A percentile compares a stretch with the other conserved stretches of the same genome.
These are phyloP conservation scores for Chromobotia macracanthus DNA, from an alignment of 2,797 vertebrate genomes.

Conservation along the genomic window DNA sequence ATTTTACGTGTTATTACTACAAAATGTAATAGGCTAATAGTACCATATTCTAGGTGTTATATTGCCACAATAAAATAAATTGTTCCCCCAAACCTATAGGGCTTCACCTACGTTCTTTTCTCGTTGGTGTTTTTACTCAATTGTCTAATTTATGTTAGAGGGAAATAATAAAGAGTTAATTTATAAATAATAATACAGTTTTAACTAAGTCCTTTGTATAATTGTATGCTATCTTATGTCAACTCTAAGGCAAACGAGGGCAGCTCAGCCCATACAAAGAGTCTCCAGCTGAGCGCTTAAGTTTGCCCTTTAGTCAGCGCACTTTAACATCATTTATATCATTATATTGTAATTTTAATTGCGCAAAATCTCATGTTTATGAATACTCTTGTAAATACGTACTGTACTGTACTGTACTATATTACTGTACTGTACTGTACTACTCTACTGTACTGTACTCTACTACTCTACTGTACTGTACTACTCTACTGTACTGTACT, in stretches of 20 bases:
- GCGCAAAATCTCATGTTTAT: slow-evolving; percentile 23
- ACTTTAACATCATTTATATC: slow-evolving; percentile 63
- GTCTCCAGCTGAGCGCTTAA: slow-evolving; percentile 67
- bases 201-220: slow-evolving; percentile 43
- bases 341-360: slow-evolving; percentile 66
- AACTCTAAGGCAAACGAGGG: slow-evolving; percentile 59
- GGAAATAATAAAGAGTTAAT: slow-evolving; percentile 8
- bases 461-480: neutral
- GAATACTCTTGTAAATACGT: too few relatives aligned
- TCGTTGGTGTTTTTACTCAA: neutral
- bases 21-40: neutral
- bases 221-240: slow-evolving; percentile 62
- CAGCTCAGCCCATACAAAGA: slow-evolving; percentile 61
- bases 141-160: neutral
- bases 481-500: neutral
- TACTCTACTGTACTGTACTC: neutral
- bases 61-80: neutral
- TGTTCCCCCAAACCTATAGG: neutral
- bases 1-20: neutral
- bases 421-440: neutral
- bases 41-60: too few relatives aligned
- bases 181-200: slow-evolving; percentile 32
- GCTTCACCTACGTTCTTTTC: too few relatives aligned
- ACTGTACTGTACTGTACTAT: neutral
- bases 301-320: slow-evolving; percentile 49